These are phyloP conservation scores for Botia almorhae DNA, from an alignment of 2,797 vertebrate genomes.

Conservation along the genomic window DNA sequence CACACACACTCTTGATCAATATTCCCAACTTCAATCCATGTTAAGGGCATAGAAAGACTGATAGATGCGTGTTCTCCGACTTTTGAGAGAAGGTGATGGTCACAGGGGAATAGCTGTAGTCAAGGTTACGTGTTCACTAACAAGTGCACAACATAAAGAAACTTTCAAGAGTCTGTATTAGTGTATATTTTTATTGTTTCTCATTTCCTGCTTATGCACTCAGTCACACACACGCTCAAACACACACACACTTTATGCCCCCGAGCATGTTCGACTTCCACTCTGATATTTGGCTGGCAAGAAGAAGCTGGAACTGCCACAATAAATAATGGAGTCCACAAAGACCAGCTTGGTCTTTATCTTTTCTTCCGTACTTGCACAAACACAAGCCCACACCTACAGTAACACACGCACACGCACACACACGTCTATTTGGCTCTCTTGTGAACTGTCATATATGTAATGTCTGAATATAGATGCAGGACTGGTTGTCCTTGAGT, in stretches of 20 bases:
- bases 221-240: conserved; percentile 6
- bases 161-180: conserved; percentile 24
- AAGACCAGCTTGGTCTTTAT: conserved; percentile 39
- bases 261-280: conserved; percentile 43
- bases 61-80: conserved; percentile 25
- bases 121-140: conserved; percentile 36
- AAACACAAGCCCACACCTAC: conserved; percentile 23
- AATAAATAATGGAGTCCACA: conserved; percentile 56
- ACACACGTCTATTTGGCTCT: background rate
- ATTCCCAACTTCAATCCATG: conserved; percentile 40
- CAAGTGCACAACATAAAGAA: conserved; percentile 23
- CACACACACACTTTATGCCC: conserved; percentile 29
- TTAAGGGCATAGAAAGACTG: background rate
- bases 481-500: conserved; percentile 41
- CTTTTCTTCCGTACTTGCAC: background rate
- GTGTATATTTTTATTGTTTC: conserved; percentile 38
- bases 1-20: conserved; percentile 44
- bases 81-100: conserved; percentile 23
- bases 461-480: conserved; percentile 43
- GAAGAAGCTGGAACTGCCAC: conserved; percentile 46
- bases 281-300: conserved; percentile 52
- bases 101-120: background rate
- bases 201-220: conserved; percentile 31
- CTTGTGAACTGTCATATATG: conserved; percentile 30
- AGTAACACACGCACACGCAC: background rate